Evolutionary conservation across 2,888 invertebrate genomes (phyloP).

Genomic region (Meloe dianella): DNA sequence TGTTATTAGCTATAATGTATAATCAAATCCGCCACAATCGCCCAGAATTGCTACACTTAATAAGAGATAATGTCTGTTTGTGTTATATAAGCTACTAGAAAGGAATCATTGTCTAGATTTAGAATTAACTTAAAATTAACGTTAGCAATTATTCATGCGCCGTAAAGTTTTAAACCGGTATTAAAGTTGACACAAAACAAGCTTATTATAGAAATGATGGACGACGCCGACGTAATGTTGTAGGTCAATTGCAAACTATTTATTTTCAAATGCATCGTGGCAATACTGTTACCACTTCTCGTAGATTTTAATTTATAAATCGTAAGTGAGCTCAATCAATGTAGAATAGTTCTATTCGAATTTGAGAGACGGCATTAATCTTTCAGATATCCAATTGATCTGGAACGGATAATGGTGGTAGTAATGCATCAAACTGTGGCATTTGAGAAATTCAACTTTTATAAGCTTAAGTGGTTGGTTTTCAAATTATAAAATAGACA

Average conservation of each 20-base stretch:
- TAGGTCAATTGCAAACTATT: constrained; percentile 1
- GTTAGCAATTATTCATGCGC: background rate
- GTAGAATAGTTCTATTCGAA: background rate
- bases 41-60: background rate
- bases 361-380: background rate
- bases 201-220: background rate
- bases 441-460: background rate
- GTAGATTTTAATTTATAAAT: background rate
- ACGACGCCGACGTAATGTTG: background rate
- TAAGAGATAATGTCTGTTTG: background rate
- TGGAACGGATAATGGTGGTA: background rate
- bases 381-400: background rate
- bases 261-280: background rate
- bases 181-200: background rate
- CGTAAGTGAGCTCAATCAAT: background rate
- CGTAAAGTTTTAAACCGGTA: background rate
- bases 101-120: background rate
- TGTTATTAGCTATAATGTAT: no score
- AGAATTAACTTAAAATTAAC: background rate
- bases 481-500: background rate
- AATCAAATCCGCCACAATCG: no score
- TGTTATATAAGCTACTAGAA: background rate
- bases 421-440: background rate
- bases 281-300: background rate
- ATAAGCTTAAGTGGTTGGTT: background rate